Evolutionary conservation across 92 coral and sea anemone species (phyloP), one percentile per base, ranked within the genome.

Genomic region (Actinernus sp.): DNA sequence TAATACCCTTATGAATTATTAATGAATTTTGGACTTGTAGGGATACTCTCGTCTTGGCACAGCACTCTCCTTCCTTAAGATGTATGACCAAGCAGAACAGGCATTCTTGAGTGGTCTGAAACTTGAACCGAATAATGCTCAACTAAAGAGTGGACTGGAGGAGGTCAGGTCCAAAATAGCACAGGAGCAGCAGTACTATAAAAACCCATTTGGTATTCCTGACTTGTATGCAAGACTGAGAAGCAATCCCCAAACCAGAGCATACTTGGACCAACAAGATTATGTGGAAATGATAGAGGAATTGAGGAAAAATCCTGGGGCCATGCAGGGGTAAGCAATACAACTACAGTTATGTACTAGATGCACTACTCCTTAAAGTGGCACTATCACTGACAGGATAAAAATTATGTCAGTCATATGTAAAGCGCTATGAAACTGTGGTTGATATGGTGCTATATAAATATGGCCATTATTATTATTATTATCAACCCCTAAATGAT

Each of bases 41-140:
- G 99, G 99, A 1, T 95, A 95, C 41, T 95, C 99, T 24, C 83
- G 99, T 28, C 80, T 95, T 16, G 99, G 99, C 3, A 81, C 99
- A 14, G 99, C 99, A 3, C 47, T 74, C 21, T 71, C 95, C 8
- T 95, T 95, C 31, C 97, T 95, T 25, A 45, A 67, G 22, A 84
- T 73, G 33, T 74, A 85, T 38, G 83, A 51, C 0, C 86, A 91
- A 69, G 97, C 99, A 43, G 90, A 84, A 49, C 50, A 87, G 47
- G 86, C 89, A 4, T 95, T 82, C 70, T 49, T 56, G 37, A 74
- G 59, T 26, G 99, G 97, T 28, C 86, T 90, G 20, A 78, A 87
- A 54, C 74, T 77, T 27, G 99, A 95, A 11, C 99, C 99, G 28
- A 81, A 73, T 27, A 95, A 91, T 62, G 88, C 83, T 2, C 99